These are phyloP conservation scores for Charanyca ferruginea DNA, from an alignment of 2,888 invertebrate species.

Conservation along the genomic window DNA sequence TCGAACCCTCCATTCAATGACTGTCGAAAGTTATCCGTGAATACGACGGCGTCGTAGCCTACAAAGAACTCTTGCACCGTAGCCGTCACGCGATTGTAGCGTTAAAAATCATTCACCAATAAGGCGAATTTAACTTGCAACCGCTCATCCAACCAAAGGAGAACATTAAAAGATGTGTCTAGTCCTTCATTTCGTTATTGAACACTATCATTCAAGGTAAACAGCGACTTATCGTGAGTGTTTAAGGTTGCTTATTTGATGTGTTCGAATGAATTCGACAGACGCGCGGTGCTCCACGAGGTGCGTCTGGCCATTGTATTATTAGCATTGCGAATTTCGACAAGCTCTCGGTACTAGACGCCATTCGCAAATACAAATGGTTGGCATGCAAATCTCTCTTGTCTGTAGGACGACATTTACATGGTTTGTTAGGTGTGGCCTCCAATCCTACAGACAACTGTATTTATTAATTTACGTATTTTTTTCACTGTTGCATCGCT, in stretches of 20 bases:
- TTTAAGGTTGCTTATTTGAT: constrained; percentile 74
- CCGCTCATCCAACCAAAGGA: constrained; percentile 72
- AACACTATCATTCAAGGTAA: constrained; percentile 66
- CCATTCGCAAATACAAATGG: constrained; percentile 84
- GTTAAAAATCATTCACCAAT: constrained; percentile 76
- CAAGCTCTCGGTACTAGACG: constrained; percentile 82
- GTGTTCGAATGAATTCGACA: constrained; percentile 71
- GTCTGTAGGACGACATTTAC: constrained; percentile 77
- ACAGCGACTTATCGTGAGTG: constrained; percentile 67
- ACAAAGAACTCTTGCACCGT: constrained; percentile 73
- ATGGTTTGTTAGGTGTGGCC: constrained; percentile 72
- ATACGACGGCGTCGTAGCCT: constrained; percentile 78
- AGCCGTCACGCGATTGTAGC: constrained; percentile 76
- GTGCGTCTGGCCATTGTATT: constrained; percentile 87
- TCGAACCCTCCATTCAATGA: constrained; percentile 88
- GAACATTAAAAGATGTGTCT: constrained; percentile 79
- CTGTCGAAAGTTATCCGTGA: constrained; percentile 89
- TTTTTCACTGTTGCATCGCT: constrained; percentile 43
- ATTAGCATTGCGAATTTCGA: constrained; percentile 88
- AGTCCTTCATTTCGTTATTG: constrained; percentile 74
- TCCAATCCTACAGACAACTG: constrained; percentile 59
- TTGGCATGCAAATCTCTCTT: constrained; percentile 83
- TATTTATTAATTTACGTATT: constrained; percentile 30
- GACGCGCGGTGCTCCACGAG: constrained; percentile 79
- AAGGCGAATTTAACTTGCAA: constrained; percentile 77